Evolutionary conservation across 2,113 vertebrate species (phyloP), one percentile per base, ranked within the genome.

Genomic region (Toxostoma redivivum): DNA sequence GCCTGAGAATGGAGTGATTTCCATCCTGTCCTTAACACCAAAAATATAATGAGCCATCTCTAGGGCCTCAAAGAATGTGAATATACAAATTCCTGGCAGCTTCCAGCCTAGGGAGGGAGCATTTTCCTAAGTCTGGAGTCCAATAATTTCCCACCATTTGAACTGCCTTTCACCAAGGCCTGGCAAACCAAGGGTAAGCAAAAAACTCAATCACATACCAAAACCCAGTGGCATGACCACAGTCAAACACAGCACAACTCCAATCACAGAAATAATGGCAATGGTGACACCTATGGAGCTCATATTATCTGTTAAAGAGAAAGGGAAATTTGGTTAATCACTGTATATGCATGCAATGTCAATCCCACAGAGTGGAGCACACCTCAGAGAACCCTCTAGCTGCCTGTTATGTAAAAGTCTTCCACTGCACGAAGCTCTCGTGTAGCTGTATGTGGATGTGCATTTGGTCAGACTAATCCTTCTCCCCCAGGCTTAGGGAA

Each of bases 121-220:
- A 73, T 56, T 88, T 90, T 15, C 38, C 27, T 45, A 51, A 70
- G 86, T 8, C 40, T 60, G 23, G 12, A 81, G 10, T 15, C 7
- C 0, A 4, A 7, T n/a, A 8, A 47, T 64, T 53, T 91, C 37
- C 61, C 14, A 5, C 3, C 31, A 22, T 24, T 28, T 45, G 57
- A 90, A 81, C 20, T 58, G 48, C 15, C 15, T 85, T 72, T 77
- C 67, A 45, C 45, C 11, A 23, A 37, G 51, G 45, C 16, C 28
- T 82, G 31, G 22, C 2, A 9, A 90, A 69, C 11, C 5, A 60
- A 89, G 38, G 38, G 9, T 56, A 19, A 44, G 45, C 28, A 81
- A 90, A 76, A 74, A 70, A 51, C 15, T 90, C 83, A 30, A 12
- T 16, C 70, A 97, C 97, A 65, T 97, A 98, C 98, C 97, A 54